These are phyloP conservation scores for Chelonus insularis DNA, from an alignment of 1,140 invertebrate species.

Conservation along the genomic window DNA sequence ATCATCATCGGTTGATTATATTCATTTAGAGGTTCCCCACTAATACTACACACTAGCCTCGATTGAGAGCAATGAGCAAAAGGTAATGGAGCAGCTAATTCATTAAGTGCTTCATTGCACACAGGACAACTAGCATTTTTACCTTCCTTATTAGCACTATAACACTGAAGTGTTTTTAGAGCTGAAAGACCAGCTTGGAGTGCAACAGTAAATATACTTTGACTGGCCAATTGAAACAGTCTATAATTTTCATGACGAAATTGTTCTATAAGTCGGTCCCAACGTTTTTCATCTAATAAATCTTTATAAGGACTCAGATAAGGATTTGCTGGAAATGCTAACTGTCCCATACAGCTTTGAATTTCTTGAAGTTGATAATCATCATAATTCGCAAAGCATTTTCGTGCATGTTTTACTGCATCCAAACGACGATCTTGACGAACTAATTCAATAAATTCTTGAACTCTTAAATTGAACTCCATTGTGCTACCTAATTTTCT, in stretches of 20 bases:
- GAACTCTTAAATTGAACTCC: slow-evolving; percentile 88
- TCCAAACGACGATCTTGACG: slow-evolving; percentile 82
- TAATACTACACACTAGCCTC: slow-evolving; percentile 88
- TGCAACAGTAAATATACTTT: slow-evolving; percentile 89
- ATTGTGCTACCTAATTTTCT: slow-evolving; percentile 88
- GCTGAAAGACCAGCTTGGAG: slow-evolving; percentile 92
- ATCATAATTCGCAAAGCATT: slow-evolving; percentile 86
- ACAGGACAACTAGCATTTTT: slow-evolving; percentile 91
- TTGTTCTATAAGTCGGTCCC: slow-evolving; percentile 84
- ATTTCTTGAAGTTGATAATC: slow-evolving; percentile 86
- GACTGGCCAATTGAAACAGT: slow-evolving; percentile 87
- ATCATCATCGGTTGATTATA: slow-evolving; percentile 98
- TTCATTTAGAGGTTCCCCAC: slow-evolving; percentile 92
- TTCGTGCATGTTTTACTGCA: slow-evolving; percentile 92
- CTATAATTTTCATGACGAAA: slow-evolving; percentile 94
- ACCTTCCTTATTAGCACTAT: slow-evolving; percentile 64
- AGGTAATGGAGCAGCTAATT: slow-evolving; percentile 83
- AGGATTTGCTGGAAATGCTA: slow-evolving; percentile 86
- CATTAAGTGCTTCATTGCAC: slow-evolving; percentile 85
- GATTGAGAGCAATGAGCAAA: slow-evolving; percentile 97
- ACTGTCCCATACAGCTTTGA: slow-evolving; percentile 91
- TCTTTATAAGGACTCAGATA: slow-evolving; percentile 73
- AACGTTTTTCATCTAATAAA: slow-evolving; percentile 70
- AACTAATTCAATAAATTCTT: slow-evolving; percentile 95
- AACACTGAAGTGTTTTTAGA: slow-evolving; percentile 91